Evolutionary conservation across 2,888 invertebrate genomes (phyloP).

Genomic region (Bellardia bayeri): DNA sequence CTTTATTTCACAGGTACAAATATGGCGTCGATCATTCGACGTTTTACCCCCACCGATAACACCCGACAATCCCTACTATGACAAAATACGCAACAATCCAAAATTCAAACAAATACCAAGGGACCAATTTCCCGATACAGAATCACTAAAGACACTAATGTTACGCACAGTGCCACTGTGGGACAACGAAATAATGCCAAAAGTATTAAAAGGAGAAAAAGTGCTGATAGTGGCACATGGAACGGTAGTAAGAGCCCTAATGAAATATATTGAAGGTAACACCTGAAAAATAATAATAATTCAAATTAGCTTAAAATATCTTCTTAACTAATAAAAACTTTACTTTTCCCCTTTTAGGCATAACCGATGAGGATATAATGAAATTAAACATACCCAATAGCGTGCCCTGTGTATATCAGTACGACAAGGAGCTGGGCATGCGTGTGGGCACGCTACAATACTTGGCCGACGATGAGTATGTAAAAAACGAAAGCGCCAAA

Average conservation of each 20-base stretch:
- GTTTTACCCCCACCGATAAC: conserved; percentile 93
- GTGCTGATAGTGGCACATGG: conserved; percentile 94
- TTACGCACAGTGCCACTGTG: conserved; percentile 93
- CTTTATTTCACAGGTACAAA: conserved; percentile 87
- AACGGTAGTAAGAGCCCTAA: conserved; percentile 93
- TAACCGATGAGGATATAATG: conserved; percentile 90
- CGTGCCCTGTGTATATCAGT: conserved; percentile 91
- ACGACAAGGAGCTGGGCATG: conserved; percentile 88
- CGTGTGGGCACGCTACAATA: conserved; percentile 90
- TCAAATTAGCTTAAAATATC: neutral
- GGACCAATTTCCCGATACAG: conserved; percentile 92
- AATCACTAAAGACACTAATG: conserved; percentile 93
- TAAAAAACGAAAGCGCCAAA: conserved; percentile 90
- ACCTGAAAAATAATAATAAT: too few relatives aligned
- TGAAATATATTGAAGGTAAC: conserved; percentile 92
- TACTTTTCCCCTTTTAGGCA: conserved; percentile 84
- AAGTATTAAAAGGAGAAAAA: conserved; percentile 89
- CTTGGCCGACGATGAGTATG: conserved; percentile 91
- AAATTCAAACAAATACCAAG: conserved; percentile 89
- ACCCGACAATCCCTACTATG: conserved; percentile 89
- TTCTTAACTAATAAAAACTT: neutral
- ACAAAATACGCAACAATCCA: conserved; percentile 90
- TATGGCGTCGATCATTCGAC: conserved; percentile 94
- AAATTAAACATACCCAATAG: conserved; percentile 91
- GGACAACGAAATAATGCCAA: conserved; percentile 90